Evolutionary conservation across 2,888 invertebrate species (phyloP).

Genomic region (Xanthia icteritia): DNA sequence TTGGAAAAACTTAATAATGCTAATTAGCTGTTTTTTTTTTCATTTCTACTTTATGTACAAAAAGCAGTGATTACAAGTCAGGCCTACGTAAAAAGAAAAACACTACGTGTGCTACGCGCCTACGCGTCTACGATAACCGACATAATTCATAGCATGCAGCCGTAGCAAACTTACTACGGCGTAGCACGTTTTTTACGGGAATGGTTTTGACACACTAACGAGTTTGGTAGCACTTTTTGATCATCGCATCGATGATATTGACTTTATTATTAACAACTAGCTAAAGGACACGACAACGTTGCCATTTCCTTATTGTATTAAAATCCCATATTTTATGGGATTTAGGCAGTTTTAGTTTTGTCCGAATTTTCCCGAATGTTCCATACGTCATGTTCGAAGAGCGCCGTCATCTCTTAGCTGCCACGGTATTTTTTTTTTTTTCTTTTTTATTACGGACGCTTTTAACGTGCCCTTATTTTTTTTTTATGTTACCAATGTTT

Average conservation of each 20-base stretch:
- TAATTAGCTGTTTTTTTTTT: not conserved
- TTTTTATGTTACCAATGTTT: too few relatives aligned
- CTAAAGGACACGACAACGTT: not conserved
- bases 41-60: not conserved
- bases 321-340: not conserved
- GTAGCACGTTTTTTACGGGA: slow-evolving; percentile 19
- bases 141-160: slow-evolving; percentile 31
- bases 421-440: too few relatives aligned
- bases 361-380: too few relatives aligned
- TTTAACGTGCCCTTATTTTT: too few relatives aligned
- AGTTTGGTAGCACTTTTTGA: not conserved
- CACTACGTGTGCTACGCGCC: slow-evolving; percentile 16
- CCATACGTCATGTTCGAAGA: too few relatives aligned
- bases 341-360: not conserved
- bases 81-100: not conserved
- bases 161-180: slow-evolving; percentile 41
- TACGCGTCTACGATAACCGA: slow-evolving; percentile 11
- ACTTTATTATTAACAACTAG: not conserved
- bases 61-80: not conserved
- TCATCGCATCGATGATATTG: not conserved
- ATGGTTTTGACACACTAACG: not conserved
- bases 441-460: too few relatives aligned
- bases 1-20: not conserved
- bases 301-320: not conserved
- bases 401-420: too few relatives aligned